A percentile compares a stretch with the other conserved stretches of the same genome.
These are phyloP conservation scores for Gymnothorax reevesii DNA, from an alignment of 2,797 vertebrate species.

Conservation along the genomic window DNA sequence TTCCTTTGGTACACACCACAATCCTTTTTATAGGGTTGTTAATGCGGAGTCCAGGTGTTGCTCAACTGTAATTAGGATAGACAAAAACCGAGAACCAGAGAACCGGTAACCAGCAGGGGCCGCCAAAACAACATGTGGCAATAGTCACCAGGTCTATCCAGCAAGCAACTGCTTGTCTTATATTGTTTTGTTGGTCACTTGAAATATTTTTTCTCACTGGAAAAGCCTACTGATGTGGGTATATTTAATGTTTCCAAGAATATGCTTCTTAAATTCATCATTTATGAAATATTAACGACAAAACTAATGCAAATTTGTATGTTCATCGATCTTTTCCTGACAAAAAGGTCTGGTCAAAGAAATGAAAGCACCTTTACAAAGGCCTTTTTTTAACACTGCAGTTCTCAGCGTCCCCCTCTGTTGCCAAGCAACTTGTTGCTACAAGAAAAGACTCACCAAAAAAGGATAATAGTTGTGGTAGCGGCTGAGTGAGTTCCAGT, in stretches of 20 bases:
- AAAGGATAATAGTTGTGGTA: not conserved
- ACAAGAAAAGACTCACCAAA: not conserved
- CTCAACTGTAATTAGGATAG: too few relatives aligned
- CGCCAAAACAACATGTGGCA: too few relatives aligned
- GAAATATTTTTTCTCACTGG: not conserved
- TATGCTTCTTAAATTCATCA: not conserved
- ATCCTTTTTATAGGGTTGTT: too few relatives aligned
- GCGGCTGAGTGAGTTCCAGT: not conserved
- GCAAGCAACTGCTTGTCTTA: not conserved
- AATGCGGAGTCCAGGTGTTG: too few relatives aligned
- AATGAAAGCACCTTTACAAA: not conserved
- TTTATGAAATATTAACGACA: not conserved
- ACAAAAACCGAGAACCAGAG: too few relatives aligned
- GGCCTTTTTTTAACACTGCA: not conserved
- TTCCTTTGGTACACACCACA: too few relatives aligned
- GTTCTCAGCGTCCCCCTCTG: not conserved
- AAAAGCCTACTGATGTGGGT: not conserved
- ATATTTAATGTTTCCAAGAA: not conserved
- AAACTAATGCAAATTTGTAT: not conserved
- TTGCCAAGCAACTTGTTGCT: conserved; percentile 13
- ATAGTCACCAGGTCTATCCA: too few relatives aligned
- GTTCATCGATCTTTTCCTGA: not conserved
- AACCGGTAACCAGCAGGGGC: too few relatives aligned
- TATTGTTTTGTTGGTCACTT: not conserved
- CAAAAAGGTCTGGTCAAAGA: not conserved